phyloP scores from a whole-genome alignment of 1,140 invertebrate genomes.

The Yoshiicerus persimilis region DNA sequence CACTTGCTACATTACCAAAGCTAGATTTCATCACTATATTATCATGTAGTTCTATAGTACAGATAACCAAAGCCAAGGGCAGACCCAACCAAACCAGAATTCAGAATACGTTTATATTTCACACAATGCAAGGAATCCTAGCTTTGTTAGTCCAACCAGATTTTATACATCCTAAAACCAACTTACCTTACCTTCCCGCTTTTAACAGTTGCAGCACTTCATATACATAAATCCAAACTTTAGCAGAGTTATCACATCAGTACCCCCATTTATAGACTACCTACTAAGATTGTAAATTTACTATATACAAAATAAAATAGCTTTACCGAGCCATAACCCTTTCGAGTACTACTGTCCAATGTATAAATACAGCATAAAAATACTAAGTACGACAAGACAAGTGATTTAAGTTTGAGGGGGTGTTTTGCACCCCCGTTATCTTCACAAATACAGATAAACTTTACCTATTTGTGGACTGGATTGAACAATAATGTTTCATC shows the following conservation, averaged over 20 bases:
- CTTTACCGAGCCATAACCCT: too few relatives aligned
- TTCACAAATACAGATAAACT: too few relatives aligned
- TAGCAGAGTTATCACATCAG: neutral
- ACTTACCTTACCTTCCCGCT: neutral
- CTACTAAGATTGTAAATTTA: neutral
- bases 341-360: neutral
- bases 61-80: neutral
- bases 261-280: neutral
- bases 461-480: too few relatives aligned
- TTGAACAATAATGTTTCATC: too few relatives aligned
- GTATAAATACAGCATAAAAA: neutral
- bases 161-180: neutral
- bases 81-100: neutral
- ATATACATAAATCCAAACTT: slow-evolving; percentile 9
- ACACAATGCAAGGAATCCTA: neutral
- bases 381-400: too few relatives aligned
- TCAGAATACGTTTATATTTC: neutral
- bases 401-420: too few relatives aligned
- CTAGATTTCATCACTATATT: neutral
- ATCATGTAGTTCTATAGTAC: neutral
- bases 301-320: neutral
- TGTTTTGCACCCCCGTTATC: neutral
- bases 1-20: neutral
- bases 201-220: neutral
- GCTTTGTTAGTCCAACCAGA: neutral